phyloP scores from a whole-genome alignment of 2,113 vertebrate species.

The Jaculus jaculus region DNA sequence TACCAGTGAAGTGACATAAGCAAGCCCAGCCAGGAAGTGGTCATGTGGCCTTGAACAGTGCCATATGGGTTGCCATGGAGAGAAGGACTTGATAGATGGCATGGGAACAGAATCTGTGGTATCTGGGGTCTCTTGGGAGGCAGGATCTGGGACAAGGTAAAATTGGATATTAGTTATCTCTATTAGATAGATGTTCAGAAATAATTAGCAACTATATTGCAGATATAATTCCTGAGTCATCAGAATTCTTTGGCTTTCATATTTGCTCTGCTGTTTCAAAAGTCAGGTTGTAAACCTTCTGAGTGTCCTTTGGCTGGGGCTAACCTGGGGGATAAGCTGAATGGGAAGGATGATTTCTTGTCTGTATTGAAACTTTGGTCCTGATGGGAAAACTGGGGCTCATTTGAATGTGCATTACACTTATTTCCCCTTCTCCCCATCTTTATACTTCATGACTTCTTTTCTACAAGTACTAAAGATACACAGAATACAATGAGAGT shows the following conservation, averaged over 20 bases:
- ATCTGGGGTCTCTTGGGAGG: background rate
- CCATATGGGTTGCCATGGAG: accelerated
- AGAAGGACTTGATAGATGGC: background rate
- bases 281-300: background rate
- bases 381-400: accelerated
- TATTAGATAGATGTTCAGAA: background rate
- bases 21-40: background rate
- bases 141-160: background rate
- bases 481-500: background rate
- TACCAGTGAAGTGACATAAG: background rate
- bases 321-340: background rate
- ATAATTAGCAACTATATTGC: background rate
- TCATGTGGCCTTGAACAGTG: accelerated
- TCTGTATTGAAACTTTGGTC: background rate
- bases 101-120: accelerated
- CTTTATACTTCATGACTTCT: background rate
- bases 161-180: background rate
- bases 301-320: background rate
- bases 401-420: background rate
- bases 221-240: background rate
- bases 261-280: background rate
- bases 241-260: background rate
- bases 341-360: background rate
- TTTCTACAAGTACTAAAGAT: background rate
- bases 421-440: background rate